Conservation (phyloP, 2,113 vertebrate genomes). For the Laticauda laticaudata region DNA sequence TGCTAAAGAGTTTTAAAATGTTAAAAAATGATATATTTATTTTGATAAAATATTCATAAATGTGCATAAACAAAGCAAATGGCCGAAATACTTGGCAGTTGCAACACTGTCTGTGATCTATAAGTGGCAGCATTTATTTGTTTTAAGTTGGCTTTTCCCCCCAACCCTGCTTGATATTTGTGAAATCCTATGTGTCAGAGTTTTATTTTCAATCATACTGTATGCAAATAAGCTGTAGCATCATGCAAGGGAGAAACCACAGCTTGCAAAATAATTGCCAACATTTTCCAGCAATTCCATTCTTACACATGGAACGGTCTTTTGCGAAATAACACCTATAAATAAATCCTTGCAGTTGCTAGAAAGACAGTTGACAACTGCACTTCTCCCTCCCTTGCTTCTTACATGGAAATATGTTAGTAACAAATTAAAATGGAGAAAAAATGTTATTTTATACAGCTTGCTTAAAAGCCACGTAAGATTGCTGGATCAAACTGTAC, state of each 20-base stretch:
- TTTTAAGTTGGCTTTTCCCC: conserved; percentile 30
- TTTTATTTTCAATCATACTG: conserved; percentile 53
- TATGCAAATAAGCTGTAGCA: conserved; percentile 54
- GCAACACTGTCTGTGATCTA: conserved; percentile 50
- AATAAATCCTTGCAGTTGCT: conserved; percentile 29
- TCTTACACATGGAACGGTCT: conserved; percentile 33
- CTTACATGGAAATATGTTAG: conserved; percentile 29
- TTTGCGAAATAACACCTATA: conserved; percentile 44
- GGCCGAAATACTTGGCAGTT: conserved; percentile 20
- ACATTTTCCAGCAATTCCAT: conserved; percentile 52
- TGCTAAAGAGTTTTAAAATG: not conserved
- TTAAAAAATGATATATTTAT: not conserved
- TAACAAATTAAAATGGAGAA: conserved; percentile 29
- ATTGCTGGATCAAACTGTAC: conserved; percentile 20
- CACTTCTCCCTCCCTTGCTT: not conserved
- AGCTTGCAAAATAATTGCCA: conserved; percentile 56
- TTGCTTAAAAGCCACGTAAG: conserved; percentile 1
- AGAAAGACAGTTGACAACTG: conserved; percentile 21
- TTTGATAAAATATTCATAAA: not conserved
- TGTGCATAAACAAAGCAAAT: conserved; percentile 39
- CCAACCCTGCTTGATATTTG: conserved; percentile 28
- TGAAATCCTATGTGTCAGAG: conserved; percentile 48
- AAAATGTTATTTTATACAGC: conserved; percentile 24
- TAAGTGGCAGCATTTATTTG: conserved; percentile 69
- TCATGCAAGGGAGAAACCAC: conserved; percentile 33